These are phyloP conservation scores for Leucosticte australis DNA, from an alignment of 2,113 vertebrate species.

Conservation along the genomic window DNA sequence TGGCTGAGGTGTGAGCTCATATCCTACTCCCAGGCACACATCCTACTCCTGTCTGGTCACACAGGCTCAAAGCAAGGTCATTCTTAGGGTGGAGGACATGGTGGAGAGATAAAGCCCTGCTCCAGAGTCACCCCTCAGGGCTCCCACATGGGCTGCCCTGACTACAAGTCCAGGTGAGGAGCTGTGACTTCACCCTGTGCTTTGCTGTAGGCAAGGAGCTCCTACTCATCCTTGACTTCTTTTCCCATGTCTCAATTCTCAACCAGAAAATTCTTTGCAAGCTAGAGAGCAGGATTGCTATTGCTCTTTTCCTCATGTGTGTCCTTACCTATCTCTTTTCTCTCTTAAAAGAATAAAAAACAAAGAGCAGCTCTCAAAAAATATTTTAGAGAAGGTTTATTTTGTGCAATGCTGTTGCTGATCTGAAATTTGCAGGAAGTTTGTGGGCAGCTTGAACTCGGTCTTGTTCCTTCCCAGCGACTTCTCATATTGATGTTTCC, in stretches of 20 bases:
- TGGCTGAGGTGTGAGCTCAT: not conserved
- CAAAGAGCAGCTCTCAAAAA: not conserved
- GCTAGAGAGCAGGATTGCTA: not conserved
- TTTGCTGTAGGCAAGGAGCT: not conserved
- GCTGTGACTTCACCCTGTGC: not conserved
- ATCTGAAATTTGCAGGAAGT: not conserved
- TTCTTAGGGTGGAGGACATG: not conserved
- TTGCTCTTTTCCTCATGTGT: not conserved
- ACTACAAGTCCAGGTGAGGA: not conserved
- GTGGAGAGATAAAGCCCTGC: not conserved
- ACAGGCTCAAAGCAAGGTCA: not conserved
- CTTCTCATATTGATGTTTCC: not conserved
- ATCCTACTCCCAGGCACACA: accelerated
- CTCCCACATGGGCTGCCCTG: not conserved
- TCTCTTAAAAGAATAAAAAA: not conserved
- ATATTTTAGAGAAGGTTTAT: not conserved
- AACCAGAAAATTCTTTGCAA: not conserved
- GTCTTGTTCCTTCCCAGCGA: not conserved
- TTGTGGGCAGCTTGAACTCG: not conserved
- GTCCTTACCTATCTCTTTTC: no score
- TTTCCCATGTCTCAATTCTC: not conserved
- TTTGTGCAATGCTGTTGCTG: not conserved
- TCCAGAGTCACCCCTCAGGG: not conserved
- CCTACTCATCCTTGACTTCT: not conserved
- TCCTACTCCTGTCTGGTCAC: not conserved